Conservation (phyloP, 2,797 vertebrate genomes). For the Otolemur crassicaudatus region DNA sequence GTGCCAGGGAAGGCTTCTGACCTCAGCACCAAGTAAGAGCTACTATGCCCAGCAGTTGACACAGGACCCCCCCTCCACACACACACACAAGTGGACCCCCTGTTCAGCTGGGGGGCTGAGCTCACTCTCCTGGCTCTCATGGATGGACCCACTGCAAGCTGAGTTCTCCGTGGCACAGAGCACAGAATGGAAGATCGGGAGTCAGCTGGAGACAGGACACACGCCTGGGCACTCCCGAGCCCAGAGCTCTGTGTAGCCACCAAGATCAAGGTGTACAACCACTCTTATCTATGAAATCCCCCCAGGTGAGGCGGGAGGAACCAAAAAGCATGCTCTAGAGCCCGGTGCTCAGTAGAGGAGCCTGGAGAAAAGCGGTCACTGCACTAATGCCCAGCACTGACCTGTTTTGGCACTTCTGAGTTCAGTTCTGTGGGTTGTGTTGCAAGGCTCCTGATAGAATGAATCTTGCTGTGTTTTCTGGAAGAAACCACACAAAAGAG, state of each 20-base stretch:
- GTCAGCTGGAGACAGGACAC: not conserved
- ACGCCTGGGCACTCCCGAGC: not conserved
- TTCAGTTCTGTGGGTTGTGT: constrained; percentile 91
- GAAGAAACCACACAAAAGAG: constrained; percentile 73
- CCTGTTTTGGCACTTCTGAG: constrained; percentile 96
- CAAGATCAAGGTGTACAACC: not conserved
- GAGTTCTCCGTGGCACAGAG: not conserved
- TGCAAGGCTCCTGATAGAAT: constrained; percentile 92
- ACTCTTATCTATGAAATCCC: not conserved
- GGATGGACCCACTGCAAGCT: accelerated
- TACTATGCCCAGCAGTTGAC: not conserved
- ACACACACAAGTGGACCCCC: not conserved
- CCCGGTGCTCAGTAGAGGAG: not conserved
- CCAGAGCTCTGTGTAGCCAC: not conserved
- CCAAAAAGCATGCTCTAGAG: not conserved
- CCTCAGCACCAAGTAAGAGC: not conserved
- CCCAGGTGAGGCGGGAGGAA: accelerated
- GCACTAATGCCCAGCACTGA: constrained; percentile 87
- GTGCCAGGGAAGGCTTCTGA: not conserved
- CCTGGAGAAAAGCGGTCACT: not conserved
- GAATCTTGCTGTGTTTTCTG: constrained; percentile 98
- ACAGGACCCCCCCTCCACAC: not conserved
- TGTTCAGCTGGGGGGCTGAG: not conserved
- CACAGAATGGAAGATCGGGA: too few species aligned
- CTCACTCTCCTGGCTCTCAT: not conserved